Evolutionary conservation across 2,797 vertebrate species (phyloP).

Genomic region (Melanotaenia pygmaea): DNA sequence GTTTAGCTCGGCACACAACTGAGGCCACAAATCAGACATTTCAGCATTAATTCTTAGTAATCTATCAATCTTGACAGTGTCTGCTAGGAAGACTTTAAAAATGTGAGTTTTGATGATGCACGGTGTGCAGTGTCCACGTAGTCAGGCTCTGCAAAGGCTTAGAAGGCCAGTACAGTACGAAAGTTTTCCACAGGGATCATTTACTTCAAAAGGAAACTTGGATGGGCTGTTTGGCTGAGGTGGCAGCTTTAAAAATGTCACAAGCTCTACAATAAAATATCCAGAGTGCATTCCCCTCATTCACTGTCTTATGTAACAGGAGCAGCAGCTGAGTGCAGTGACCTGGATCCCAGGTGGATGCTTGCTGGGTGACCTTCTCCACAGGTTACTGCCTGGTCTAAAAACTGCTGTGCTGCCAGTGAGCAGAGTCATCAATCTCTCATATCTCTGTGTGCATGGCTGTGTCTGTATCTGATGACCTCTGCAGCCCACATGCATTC

Average conservation of each 20-base stretch:
- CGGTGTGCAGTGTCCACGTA: background rate
- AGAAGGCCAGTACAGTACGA: background rate
- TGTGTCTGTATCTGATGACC: conserved; percentile 14
- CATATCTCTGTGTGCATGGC: conserved; percentile 36
- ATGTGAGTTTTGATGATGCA: background rate
- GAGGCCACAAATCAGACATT: conserved; percentile 22
- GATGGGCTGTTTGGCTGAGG: conserved; percentile 18
- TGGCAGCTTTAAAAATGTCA: conserved; percentile 16
- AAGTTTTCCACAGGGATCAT: conserved; percentile 11
- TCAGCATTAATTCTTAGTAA: conserved; percentile 31
- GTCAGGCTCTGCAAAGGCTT: background rate
- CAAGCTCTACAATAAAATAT: conserved; percentile 28
- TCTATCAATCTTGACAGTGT: conserved; percentile 14
- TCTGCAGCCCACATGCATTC: conserved; percentile 22
- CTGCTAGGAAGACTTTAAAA: conserved; percentile 3
- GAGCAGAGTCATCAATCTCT: conserved; percentile 53
- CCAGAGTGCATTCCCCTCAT: conserved; percentile 8
- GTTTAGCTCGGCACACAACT: conserved; percentile 33
- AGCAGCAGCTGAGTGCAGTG: conserved; percentile 49
- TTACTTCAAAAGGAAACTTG: conserved; percentile 40
- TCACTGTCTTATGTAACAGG: conserved; percentile 45
- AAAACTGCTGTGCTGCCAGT: conserved; percentile 36
- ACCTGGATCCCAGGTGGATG: conserved; percentile 58
- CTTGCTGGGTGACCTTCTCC: conserved; percentile 53
- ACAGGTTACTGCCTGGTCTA: conserved; percentile 51